Evolutionary conservation across 2,888 invertebrate genomes (phyloP).

Genomic region (Plagodis pulveraria): DNA sequence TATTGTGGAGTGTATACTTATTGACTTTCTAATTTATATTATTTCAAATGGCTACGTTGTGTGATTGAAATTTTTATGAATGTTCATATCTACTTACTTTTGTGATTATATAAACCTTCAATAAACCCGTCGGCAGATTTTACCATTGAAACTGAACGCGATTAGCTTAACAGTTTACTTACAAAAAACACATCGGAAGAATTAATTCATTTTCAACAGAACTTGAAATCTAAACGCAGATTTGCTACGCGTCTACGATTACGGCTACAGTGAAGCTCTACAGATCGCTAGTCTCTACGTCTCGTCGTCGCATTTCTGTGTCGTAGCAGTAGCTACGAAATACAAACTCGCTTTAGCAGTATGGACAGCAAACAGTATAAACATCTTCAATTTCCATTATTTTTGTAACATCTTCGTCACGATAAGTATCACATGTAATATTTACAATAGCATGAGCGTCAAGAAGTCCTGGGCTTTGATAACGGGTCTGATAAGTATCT

Average conservation of each 20-base stretch:
- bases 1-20: neutral
- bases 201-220: neutral
- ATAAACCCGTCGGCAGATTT: too few species aligned
- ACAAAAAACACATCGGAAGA: too few species aligned
- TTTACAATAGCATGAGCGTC: too few species aligned
- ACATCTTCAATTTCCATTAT: neutral
- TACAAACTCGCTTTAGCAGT: conserved; percentile 5
- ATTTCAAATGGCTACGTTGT: neutral
- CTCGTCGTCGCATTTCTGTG: conserved; percentile 56
- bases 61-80: too few species aligned
- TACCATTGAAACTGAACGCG: too few species aligned
- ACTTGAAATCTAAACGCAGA: conserved; percentile 26
- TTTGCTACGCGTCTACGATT: conserved; percentile 47
- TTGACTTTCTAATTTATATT: conserved; percentile 5
- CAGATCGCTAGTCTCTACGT: conserved; percentile 1
- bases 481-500: too few species aligned
- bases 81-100: too few species aligned
- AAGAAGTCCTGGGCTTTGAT: too few species aligned
- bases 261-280: conserved; percentile 23
- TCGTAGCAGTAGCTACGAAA: conserved; percentile 38
- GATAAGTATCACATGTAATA: too few species aligned
- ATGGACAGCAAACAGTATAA: neutral
- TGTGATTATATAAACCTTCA: too few species aligned
- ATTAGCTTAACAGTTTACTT: too few species aligned
- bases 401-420: too few species aligned